These are phyloP conservation scores for Hipparchia semele DNA, from an alignment of 2,888 invertebrate genomes.

Conservation along the genomic window DNA sequence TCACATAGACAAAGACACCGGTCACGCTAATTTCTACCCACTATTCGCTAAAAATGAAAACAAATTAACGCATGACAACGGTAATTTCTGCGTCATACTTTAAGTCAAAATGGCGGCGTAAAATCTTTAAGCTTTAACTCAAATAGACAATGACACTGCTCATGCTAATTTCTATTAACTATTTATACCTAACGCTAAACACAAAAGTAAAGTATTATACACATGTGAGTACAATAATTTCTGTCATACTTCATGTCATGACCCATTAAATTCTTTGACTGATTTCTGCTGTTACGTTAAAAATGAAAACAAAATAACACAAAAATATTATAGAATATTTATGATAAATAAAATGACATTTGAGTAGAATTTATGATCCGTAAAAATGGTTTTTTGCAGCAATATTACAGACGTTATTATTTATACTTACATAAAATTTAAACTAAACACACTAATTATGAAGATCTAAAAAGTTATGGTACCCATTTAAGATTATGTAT, in stretches of 20 bases:
- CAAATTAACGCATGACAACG: not conserved
- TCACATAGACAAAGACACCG: slow-evolving; percentile 9
- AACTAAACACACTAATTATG: not conserved
- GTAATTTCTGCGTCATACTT: not conserved
- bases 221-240: too few species aligned
- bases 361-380: not conserved
- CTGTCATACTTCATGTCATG: not conserved
- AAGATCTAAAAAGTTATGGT: slow-evolving; percentile 6
- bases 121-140: too few species aligned
- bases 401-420: not conserved
- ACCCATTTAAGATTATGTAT: slow-evolving; percentile 4
- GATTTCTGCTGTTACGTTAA: not conserved
- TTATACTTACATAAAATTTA: not conserved
- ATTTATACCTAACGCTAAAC: too few species aligned
- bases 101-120: not conserved
- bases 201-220: too few species aligned
- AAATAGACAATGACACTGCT: too few species aligned
- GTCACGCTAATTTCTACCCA: slow-evolving; percentile 13
- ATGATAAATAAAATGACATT: not conserved
- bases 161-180: too few species aligned
- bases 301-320: not conserved
- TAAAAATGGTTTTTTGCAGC: slow-evolving; percentile 8
- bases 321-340: not conserved
- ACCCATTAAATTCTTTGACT: not conserved
- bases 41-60: slow-evolving; percentile 5